A percentile compares a stretch with the other conserved stretches of the same genome.
phyloP scores from a whole-genome alignment of 92 coral and sea anemone genomes.

The Epizoanthus scotinus region DNA sequence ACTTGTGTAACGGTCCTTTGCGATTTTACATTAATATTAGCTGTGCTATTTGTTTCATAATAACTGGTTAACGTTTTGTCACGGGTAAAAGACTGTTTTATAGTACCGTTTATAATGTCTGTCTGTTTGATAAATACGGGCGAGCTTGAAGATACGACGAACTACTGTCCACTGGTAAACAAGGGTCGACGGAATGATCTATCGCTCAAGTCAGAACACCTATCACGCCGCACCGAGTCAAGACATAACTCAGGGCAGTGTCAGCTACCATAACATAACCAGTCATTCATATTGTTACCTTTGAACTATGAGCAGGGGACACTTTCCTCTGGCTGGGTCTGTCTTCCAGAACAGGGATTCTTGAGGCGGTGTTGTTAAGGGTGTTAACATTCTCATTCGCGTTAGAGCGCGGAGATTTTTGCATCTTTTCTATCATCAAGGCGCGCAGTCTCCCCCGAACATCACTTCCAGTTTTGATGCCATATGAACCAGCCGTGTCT shows the following conservation, averaged over 20 bases:
- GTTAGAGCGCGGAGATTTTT: conserved; percentile 32
- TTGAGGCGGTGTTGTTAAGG: conserved; percentile 41
- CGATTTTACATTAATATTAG: neutral
- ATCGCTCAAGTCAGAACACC: neutral
- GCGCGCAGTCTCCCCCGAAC: conserved; percentile 57
- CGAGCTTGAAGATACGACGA: neutral
- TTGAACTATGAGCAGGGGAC: conserved; percentile 7
- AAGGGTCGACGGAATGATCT: neutral
- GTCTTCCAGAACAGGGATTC: conserved; percentile 36
- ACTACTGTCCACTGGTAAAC: neutral
- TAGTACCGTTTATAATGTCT: neutral
- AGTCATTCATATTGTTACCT: neutral
- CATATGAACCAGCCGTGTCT: neutral
- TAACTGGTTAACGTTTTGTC: neutral
- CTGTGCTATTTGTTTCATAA: neutral
- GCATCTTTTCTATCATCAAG: conserved; percentile 48
- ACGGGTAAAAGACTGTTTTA: neutral
- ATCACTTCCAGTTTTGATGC: neutral
- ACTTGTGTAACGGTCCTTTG: neutral
- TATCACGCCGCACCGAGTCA: neutral
- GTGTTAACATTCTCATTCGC: conserved; percentile 58
- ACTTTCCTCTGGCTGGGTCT: conserved; percentile 21
- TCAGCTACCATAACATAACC: neutral
- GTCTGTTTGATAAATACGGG: neutral
- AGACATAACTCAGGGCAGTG: neutral